A percentile compares a stretch with the other conserved stretches of the same genome.
Conservation (phyloP, 1,140 invertebrate genomes). For the Diabrotica undecimpunctata region DNA sequence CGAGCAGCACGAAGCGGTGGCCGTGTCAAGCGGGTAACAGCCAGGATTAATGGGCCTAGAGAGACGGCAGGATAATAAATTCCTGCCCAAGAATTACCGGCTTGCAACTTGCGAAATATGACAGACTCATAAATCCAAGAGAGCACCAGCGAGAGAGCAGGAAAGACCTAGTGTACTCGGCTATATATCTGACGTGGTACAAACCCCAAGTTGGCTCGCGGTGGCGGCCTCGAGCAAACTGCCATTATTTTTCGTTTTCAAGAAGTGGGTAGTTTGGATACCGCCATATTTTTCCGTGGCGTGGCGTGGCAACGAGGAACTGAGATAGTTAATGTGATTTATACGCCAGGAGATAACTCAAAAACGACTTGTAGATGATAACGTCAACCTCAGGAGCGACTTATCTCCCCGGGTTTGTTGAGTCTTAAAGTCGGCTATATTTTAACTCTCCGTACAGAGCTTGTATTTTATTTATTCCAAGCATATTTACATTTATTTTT, state of each 20-base stretch:
- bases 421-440: constrained; percentile 22
- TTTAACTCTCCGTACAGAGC: too few relatives aligned
- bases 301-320: constrained; percentile 28
- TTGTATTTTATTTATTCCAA: too few relatives aligned
- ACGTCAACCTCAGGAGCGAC: constrained; percentile 35
- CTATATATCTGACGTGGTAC: constrained; percentile 32
- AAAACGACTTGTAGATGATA: constrained; percentile 33
- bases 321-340: constrained; percentile 44
- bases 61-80: constrained; percentile 45
- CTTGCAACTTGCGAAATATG: constrained; percentile 49
- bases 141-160: constrained; percentile 33
- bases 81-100: constrained; percentile 47
- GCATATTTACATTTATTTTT: too few relatives aligned
- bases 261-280: constrained; percentile 40
- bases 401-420: constrained; percentile 35
- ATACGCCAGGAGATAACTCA: constrained; percentile 38
- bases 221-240: constrained; percentile 25
- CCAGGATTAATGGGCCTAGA: constrained; percentile 45
- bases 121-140: constrained; percentile 45
- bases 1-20: constrained; percentile 28
- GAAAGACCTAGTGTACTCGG: constrained; percentile 23
- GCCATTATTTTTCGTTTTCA: constrained; percentile 40
- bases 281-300: constrained; percentile 37
- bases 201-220: constrained; percentile 30
- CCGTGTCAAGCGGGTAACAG: constrained; percentile 29